phyloP scores from a whole-genome alignment of 30 jellyfish, hydroid and myxozoan species.

The Hydractinia echinata region DNA sequence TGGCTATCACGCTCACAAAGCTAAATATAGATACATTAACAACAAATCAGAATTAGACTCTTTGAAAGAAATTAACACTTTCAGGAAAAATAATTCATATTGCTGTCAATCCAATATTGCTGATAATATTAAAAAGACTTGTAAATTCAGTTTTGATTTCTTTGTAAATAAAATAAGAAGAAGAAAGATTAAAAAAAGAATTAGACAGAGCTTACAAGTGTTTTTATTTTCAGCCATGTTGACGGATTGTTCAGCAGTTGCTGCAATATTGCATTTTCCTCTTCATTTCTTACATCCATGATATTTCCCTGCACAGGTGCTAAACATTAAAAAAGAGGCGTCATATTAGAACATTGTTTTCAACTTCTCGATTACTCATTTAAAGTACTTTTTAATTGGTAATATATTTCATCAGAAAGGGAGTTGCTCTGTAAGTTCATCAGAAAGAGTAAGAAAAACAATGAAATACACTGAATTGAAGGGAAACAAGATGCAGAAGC shows the following conservation, averaged over 20 bases:
- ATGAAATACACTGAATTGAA: no score
- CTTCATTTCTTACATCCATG: slow-evolving; percentile 42
- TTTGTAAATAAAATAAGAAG: background rate
- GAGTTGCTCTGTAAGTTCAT: no score
- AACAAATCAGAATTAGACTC: background rate
- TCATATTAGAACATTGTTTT: background rate
- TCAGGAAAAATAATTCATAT: no score
- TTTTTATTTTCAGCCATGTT: slow-evolving; percentile 27
- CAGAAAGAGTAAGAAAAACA: no score
- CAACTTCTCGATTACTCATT: background rate
- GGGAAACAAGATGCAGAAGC: no score
- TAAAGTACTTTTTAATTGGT: no score
- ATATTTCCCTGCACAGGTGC: slow-evolving; percentile 27
- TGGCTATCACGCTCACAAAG: slow-evolving; percentile 62
- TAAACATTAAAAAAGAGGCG: background rate
- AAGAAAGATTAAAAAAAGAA: background rate
- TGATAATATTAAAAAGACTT: background rate
- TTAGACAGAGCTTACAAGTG: slow-evolving; percentile 31
- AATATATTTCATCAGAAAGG: no score
- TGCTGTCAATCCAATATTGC: no score
- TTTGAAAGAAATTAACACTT: no score
- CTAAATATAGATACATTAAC: slow-evolving; percentile 26
- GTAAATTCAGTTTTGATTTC: background rate
- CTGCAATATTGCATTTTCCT: slow-evolving; percentile 40
- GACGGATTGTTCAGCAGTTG: slow-evolving; percentile 30